phyloP scores from a whole-genome alignment of 2,797 vertebrate genomes.

The Clarias fuscus region DNA sequence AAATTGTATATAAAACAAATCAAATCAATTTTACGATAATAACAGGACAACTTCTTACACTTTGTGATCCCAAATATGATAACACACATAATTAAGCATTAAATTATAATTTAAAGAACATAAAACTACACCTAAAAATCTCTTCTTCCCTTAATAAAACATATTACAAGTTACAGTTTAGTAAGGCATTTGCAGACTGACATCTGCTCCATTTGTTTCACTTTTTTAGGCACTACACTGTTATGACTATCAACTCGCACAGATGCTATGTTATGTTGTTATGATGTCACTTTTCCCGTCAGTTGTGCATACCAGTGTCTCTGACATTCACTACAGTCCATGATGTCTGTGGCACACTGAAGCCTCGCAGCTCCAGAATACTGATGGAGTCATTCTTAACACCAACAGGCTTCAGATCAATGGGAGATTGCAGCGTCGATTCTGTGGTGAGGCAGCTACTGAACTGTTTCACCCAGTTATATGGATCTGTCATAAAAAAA shows the following conservation, averaged over 20 bases:
- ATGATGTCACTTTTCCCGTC: not conserved
- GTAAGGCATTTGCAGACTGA: not conserved
- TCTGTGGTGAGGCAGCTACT: not conserved
- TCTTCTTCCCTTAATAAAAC: not conserved
- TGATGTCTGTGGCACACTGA: not conserved
- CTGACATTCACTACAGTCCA: conserved; percentile 23
- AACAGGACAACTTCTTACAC: not conserved
- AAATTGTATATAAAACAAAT: not conserved
- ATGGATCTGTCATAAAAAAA: conserved; percentile 7
- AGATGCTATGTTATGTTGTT: not conserved
- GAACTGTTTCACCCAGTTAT: conserved; percentile 15
- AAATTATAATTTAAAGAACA: not conserved
- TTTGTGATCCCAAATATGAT: not conserved
- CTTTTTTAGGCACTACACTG: not conserved
- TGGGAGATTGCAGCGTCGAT: not conserved
- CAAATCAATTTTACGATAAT: not conserved
- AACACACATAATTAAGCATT: not conserved
- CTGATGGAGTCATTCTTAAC: not conserved
- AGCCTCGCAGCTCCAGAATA: not conserved
- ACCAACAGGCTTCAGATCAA: not conserved
- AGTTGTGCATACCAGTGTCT: conserved; percentile 13
- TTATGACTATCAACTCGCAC: not conserved
- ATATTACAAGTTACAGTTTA: not conserved
- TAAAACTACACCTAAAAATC: not conserved
- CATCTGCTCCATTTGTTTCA: not conserved